These are phyloP conservation scores for Leptinotarsa rubiginosa DNA, from an alignment of 2,888 invertebrate genomes.

Conservation along the genomic window DNA sequence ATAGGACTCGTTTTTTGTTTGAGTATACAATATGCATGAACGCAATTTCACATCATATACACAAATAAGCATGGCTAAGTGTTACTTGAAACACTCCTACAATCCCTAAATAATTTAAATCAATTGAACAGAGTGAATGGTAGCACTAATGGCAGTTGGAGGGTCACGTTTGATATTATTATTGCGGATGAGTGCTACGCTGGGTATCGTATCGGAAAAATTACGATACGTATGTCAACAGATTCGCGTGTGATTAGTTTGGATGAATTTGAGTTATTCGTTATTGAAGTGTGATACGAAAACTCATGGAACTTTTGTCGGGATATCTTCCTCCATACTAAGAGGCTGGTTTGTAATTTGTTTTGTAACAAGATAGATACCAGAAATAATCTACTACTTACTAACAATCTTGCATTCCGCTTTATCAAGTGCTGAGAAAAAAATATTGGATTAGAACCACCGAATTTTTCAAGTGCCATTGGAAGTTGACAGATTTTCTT, in stretches of 20 bases:
- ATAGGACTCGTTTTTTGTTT: no score
- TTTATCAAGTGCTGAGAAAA: no score
- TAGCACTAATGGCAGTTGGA: not conserved
- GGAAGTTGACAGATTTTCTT: no score
- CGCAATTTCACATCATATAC: no score
- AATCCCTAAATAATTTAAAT: not conserved
- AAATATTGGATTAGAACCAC: no score
- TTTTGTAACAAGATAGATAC: no score
- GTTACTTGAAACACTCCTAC: not conserved
- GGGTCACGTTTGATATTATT: constrained; percentile 3
- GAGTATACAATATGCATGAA: no score
- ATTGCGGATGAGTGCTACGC: not conserved
- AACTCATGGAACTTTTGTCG: not conserved
- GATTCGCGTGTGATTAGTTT: not conserved
- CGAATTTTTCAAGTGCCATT: no score
- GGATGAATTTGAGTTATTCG: not conserved
- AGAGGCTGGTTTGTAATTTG: no score
- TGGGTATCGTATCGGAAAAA: not conserved
- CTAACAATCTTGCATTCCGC: no score
- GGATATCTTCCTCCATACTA: not conserved
- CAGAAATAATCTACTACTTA: no score
- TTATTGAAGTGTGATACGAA: not conserved
- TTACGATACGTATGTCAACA: not conserved
- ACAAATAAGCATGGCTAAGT: not conserved
- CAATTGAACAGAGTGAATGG: not conserved